Evolutionary conservation across 1,140 invertebrate genomes (phyloP), one percentile per base, ranked within the genome.

Genomic region (Pteromalus puparum): DNA sequence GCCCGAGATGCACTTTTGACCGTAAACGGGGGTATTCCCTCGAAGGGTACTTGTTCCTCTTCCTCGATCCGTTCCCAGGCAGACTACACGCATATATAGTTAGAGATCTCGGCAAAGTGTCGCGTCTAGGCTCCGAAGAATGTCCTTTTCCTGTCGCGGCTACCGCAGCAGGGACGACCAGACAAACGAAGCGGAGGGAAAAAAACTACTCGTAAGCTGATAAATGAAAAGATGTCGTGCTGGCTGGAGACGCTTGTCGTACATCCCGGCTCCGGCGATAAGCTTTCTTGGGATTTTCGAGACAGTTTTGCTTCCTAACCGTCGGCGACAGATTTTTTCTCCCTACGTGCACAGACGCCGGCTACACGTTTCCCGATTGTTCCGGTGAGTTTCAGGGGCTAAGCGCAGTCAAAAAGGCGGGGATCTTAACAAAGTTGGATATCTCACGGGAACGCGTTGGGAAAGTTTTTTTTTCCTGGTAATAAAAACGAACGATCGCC

Each of bases 171-270:
- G 67, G 15, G 24, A 68, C 9, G 70, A 34, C 21, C 0, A 7
- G 38, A 34, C 4, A 75, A 75, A 38, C 30, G 30, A 18, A 2
- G 38, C 18, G 10, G 38, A 28, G 9, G 38, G 34, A 73, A 38
- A 73, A 73, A 38, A 73, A 42, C 28, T 61, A 61, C 72, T 72
- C 18, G 72, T 74, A 42, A 79, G 46, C 68, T 70, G 78, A 80
- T 80, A 70, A 70, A 80, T 46, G 53, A 80, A 70, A 80, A 67
- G 73, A 77, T 77, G 75, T 77, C 73, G 38, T 6, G 24, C 21
- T 18, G 26, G 75, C 21, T 18, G 75, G 34, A 24, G 75, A 53
- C 75, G 75, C 73, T 75, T 75, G 73, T 75, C 38, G 73, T n/a
- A 46, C 73, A 75, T 72, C 28, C 48, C 48, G 48, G 48, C 48